Evolutionary conservation across 1,140 invertebrate genomes (phyloP), one percentile per base, ranked within the genome.

Genomic region (Nylanderia fulva): DNA sequence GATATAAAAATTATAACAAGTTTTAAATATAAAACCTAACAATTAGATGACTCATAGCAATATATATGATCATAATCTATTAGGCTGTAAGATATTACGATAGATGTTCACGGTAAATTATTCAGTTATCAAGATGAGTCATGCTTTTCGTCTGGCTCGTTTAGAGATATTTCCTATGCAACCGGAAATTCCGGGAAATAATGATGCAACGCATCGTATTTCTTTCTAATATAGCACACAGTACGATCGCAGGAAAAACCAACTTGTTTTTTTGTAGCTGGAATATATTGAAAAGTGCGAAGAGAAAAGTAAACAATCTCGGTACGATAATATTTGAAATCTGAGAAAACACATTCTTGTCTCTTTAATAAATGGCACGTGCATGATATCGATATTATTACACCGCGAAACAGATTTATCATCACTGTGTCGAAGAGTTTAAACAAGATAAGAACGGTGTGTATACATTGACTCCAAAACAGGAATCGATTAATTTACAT

Each of bases 161-260:
- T 58, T 15, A 33, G 11, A 0, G n/a, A 29, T 45, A 29, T 58
- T 69, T 71, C 11, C 18, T 71, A 24, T 56, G 24, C 42, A 27
- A n/a, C 18, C 56, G 21, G 76, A 13, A 54, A 58, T 71, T 71
- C 66, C 77, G 24, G 52, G 45, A 56, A 58, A 71, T 58, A 18
- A 80, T 68, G 18, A 42, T 8, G 27, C 63, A 13, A 11, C 24
- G 21, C 2, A 11, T 69, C 36, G 7, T 27, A 42, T 42, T 33
- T 42, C 18, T 18, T 24, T 4, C 33, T 29, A 39, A 52, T 33
- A 18, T 0, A 29, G 15, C 1, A 39, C 1, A 8, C 4, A 39
- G 6, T 68, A 54, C 4, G 8, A 27, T 39, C 76, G 54, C 27
- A 29, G 24, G 2, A 21, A 71, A 42, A 13, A 42, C 7, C 11